Evolutionary conservation across 2,113 vertebrate genomes (phyloP).

Genomic region (Odobenus rosmarus): DNA sequence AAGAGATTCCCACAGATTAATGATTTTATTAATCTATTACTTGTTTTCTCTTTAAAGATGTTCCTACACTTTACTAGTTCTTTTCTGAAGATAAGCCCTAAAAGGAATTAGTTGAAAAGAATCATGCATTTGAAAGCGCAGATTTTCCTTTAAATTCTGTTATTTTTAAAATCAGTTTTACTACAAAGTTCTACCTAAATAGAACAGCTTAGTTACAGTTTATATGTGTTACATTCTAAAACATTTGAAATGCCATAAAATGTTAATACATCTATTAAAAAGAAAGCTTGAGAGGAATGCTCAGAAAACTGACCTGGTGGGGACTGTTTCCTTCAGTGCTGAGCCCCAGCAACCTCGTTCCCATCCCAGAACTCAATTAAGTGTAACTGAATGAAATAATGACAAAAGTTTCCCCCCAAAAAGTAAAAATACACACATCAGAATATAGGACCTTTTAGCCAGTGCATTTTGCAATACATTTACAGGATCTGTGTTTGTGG

Average conservation of each 20-base stretch:
- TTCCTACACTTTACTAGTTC: background rate
- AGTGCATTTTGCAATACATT: background rate
- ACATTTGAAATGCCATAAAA: background rate
- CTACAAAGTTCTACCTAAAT: background rate
- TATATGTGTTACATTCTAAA: background rate
- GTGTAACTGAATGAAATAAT: background rate
- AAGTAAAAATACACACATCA: background rate
- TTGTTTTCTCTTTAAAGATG: background rate
- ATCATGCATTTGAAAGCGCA: background rate
- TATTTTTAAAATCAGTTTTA: background rate
- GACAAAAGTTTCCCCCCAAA: background rate
- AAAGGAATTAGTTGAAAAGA: background rate
- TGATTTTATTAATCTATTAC: background rate
- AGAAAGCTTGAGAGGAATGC: background rate
- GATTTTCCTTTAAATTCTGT: background rate
- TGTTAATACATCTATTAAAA: background rate
- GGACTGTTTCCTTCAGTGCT: background rate
- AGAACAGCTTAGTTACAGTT: background rate
- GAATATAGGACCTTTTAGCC: background rate
- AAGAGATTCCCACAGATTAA: background rate
- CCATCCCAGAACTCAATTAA: background rate
- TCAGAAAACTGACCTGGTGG: accelerated
- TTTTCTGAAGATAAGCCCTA: background rate
- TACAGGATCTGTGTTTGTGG: background rate
- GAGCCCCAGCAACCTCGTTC: background rate